phyloP scores from a whole-genome alignment of 2,888 invertebrate species.

The Meiosimyza platycephala region DNA sequence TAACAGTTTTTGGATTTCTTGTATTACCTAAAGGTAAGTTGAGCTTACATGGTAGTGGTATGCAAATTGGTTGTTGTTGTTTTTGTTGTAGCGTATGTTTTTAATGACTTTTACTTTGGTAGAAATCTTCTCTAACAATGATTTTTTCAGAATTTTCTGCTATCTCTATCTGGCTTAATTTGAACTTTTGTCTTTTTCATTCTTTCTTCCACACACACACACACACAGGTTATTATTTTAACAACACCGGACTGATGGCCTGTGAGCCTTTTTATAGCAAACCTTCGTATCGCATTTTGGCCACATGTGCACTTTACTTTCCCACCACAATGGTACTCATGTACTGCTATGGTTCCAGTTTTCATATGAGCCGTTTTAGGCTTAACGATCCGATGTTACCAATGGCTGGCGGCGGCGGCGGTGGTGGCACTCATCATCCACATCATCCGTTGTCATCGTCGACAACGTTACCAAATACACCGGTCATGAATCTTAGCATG shows the following conservation, averaged over 20 bases:
- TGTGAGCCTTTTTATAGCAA: conserved; percentile 90
- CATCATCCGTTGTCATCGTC: conserved; percentile 48
- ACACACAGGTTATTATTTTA: conserved; percentile 84
- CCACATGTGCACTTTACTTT: conserved; percentile 89
- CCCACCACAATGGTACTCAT: conserved; percentile 91
- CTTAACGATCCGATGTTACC: conserved; percentile 67
- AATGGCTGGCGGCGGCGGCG: conserved; percentile 61
- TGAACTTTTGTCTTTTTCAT: background rate
- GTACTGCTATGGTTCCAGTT: conserved; percentile 92
- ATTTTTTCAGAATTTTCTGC: background rate
- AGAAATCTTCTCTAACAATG: background rate
- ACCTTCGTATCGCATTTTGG: conserved; percentile 77
- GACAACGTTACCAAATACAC: conserved; percentile 55
- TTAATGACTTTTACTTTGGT: background rate
- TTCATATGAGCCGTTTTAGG: conserved; percentile 86
- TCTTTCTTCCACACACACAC: background rate
- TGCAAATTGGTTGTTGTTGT: background rate
- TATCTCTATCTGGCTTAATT: background rate
- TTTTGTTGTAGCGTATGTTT: background rate
- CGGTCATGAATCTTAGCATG: conserved; percentile 64
- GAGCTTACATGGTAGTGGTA: background rate
- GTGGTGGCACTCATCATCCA: conserved; percentile 47
- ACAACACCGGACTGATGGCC: conserved; percentile 85
- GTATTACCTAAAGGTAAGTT: conserved; percentile 79
- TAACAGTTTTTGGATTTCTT: conserved; percentile 84